These are phyloP conservation scores for Anthrax anthrax DNA, from an alignment of 2,888 invertebrate genomes.

Conservation along the genomic window DNA sequence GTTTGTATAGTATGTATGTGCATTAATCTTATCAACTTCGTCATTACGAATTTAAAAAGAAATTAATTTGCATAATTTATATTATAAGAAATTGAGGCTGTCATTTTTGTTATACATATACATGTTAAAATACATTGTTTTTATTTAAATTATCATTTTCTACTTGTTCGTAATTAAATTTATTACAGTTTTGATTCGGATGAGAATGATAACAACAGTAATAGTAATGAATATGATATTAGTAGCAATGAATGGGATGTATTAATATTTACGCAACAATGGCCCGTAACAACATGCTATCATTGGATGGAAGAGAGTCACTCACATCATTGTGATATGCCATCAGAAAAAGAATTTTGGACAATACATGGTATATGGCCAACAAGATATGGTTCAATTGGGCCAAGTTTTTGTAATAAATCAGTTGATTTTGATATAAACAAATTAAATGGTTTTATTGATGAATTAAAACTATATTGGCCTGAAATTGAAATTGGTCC, in stretches of 20 bases:
- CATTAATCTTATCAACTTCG: too few species aligned
- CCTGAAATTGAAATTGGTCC: conserved; percentile 46
- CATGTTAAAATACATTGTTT: too few species aligned
- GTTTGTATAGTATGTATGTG: too few species aligned
- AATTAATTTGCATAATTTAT: too few species aligned
- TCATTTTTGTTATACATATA: too few species aligned
- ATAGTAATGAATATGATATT: conserved; percentile 13
- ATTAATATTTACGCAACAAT: conserved; percentile 65
- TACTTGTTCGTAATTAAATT: too few species aligned
- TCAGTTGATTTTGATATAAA: conserved; percentile 50
- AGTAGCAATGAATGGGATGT: conserved; percentile 46
- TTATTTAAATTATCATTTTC: too few species aligned
- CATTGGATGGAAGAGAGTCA: conserved; percentile 50
- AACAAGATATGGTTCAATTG: conserved; percentile 47
- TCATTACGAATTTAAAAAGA: too few species aligned
- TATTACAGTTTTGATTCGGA: conserved; percentile 1
- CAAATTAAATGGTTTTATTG: conserved; percentile 42
- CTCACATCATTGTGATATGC: conserved; percentile 48
- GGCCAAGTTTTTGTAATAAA: conserved; percentile 57
- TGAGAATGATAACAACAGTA: conserved; percentile 6
- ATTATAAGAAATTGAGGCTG: too few species aligned
- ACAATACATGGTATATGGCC: conserved; percentile 78
- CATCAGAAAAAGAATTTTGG: conserved; percentile 47
- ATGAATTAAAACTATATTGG: conserved; percentile 48
- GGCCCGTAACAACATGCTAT: conserved; percentile 60